Conservation (phyloP, 2,888 invertebrate genomes). For the Acanthosepion esculentum region DNA sequence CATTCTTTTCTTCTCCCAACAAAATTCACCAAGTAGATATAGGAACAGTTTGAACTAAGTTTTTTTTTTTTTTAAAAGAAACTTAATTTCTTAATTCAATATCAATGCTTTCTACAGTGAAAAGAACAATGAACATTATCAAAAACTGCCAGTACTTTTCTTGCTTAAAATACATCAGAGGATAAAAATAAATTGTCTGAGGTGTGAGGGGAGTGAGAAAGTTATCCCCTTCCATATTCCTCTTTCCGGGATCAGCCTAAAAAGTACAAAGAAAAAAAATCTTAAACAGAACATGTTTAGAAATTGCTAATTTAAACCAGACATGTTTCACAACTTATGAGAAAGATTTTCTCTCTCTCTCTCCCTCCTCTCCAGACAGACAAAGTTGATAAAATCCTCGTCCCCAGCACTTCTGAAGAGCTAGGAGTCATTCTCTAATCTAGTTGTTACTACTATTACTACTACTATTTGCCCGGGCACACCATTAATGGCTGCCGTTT, state of each 20-base stretch:
- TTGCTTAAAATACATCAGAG: too few relatives aligned
- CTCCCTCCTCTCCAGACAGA: too few relatives aligned
- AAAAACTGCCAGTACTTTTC: neutral
- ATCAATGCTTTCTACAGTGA: neutral
- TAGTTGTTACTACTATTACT: too few relatives aligned
- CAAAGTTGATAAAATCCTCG: too few relatives aligned
- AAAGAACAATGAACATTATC: neutral
- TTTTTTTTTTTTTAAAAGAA: neutral
- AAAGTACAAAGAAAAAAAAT: neutral
- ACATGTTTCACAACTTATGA: neutral
- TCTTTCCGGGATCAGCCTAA: neutral
- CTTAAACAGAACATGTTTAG: neutral
- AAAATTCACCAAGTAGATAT: neutral
- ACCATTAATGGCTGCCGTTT: too few relatives aligned
- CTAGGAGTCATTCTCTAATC: too few relatives aligned
- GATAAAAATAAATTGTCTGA: neutral
- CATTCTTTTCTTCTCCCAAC: constrained; percentile 11
- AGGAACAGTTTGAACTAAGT: too few relatives aligned
- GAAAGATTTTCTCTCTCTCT: too few relatives aligned
- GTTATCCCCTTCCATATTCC: too few relatives aligned
- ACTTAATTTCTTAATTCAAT: neutral
- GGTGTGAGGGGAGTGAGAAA: neutral
- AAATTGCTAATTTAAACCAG: neutral
- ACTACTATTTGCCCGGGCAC: too few relatives aligned
- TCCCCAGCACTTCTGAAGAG: too few relatives aligned